Evolutionary conservation across 1,140 invertebrate species (phyloP).

Genomic region (Dryas iulia): DNA sequence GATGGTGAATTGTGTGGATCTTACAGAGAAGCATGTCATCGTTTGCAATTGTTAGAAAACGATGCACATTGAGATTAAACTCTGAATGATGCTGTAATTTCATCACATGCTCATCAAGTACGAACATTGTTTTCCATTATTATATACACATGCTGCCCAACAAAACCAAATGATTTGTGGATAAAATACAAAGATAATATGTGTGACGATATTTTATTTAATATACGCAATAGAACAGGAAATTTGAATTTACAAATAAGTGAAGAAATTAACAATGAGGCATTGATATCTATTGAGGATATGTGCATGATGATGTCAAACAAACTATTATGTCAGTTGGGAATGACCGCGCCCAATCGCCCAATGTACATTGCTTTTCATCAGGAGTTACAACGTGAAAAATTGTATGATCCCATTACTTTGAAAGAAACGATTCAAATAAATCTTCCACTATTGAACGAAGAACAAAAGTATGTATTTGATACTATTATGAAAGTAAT

Average conservation of each 20-base stretch:
- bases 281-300: constrained; percentile 50
- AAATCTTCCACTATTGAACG: no score
- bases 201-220: constrained; percentile 44
- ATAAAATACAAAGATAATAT: constrained; percentile 63
- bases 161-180: constrained; percentile 36
- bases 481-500: no score
- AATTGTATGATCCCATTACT: no score
- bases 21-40: constrained; percentile 13
- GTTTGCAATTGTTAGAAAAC: constrained; percentile 8
- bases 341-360: no score
- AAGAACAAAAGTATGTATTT: no score
- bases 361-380: no score
- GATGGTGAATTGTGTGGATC: constrained; percentile 1
- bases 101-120: constrained; percentile 49
- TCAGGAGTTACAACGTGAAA: no score
- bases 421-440: no score
- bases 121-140: constrained; percentile 53
- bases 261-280: constrained; percentile 60
- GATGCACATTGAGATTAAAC: constrained; percentile 35
- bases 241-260: constrained; percentile 17
- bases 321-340: no score
- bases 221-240: constrained; percentile 22
- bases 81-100: constrained; percentile 57
- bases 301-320: no score
- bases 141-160: constrained; percentile 27